phyloP scores from a whole-genome alignment of 2,797 vertebrate genomes.

The Yasuhikotakia modesta region DNA sequence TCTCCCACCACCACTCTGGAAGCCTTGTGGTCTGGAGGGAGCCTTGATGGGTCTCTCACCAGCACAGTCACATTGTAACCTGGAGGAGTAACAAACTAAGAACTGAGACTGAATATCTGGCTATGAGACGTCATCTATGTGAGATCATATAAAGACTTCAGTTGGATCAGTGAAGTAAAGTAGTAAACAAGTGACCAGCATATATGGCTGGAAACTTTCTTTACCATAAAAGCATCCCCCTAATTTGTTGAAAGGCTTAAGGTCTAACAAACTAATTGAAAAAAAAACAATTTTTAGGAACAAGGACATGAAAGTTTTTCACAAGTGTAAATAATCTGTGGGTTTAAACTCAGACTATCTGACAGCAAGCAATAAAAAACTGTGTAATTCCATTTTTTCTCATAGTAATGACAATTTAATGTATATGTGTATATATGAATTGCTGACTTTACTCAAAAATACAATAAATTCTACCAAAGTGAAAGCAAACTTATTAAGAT shows the following conservation, averaged over 20 bases:
- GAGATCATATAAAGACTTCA: too few species aligned
- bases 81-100: conserved; percentile 54
- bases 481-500: not conserved
- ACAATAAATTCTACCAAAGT: not conserved
- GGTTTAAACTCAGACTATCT: too few species aligned
- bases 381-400: not conserved
- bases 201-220: too few species aligned
- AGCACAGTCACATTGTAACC: conserved; percentile 87
- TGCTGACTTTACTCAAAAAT: not conserved
- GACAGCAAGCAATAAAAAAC: too few species aligned
- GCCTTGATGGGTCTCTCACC: conserved; percentile 78
- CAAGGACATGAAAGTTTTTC: too few species aligned
- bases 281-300: not conserved
- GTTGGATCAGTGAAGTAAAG: not conserved
- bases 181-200: not conserved
- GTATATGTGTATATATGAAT: not conserved
- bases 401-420: not conserved
- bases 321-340: too few species aligned
- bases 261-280: not conserved
- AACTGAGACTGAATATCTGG: not conserved
- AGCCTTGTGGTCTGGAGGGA: conserved; percentile 78
- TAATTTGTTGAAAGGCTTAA: not conserved
- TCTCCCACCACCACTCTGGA: conserved; percentile 84
- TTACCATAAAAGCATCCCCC: too few species aligned
- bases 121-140: too few species aligned